Evolutionary conservation across 2,888 invertebrate genomes (phyloP).

Genomic region (Drosophila subquinaria): DNA sequence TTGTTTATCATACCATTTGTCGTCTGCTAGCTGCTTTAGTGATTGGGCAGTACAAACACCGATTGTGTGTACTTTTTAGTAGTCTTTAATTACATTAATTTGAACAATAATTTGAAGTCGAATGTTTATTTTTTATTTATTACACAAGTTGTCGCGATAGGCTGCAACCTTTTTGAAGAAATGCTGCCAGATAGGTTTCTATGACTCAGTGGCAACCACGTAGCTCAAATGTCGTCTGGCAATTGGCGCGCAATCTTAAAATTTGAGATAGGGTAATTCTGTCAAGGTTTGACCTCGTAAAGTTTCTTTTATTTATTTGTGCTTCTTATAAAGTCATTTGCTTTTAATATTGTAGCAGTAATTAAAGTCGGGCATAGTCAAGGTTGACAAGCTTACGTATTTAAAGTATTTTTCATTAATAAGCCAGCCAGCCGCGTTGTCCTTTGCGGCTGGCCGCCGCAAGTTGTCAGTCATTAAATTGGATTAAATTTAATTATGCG

Average conservation of each 20-base stretch:
- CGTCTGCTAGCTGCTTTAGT: slow-evolving; percentile 11
- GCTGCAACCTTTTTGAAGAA: slow-evolving; percentile 40
- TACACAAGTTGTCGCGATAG: slow-evolving; percentile 62
- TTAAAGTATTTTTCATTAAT: slow-evolving; percentile 22
- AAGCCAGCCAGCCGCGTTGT: slow-evolving; percentile 20
- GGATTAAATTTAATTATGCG: slow-evolving; percentile 72
- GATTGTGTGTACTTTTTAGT: slow-evolving; percentile 26
- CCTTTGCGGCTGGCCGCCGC: slow-evolving; percentile 12
- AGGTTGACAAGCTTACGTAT: slow-evolving; percentile 18
- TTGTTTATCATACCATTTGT: slow-evolving; percentile 52
- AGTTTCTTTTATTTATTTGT: slow-evolving; percentile 1
- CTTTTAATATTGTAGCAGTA: slow-evolving; percentile 24
- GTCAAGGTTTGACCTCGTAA: not conserved
- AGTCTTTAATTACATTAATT: slow-evolving; percentile 47
- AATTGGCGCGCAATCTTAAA: slow-evolving; percentile 28
- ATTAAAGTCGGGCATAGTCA: slow-evolving; percentile 12
- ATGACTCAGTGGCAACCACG: slow-evolving; percentile 29
- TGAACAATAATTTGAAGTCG: slow-evolving; percentile 60
- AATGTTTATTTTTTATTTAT: slow-evolving; percentile 64
- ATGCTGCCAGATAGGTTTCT: slow-evolving; percentile 25
- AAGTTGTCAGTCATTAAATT: slow-evolving; percentile 63
- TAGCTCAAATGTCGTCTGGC: not conserved
- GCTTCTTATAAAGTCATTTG: slow-evolving; percentile 2
- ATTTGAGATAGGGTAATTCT: not conserved
- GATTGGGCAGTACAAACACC: slow-evolving; percentile 27